Evolutionary conservation across 1,140 invertebrate genomes (phyloP).

Genomic region (Meloidogyne floridensis): DNA sequence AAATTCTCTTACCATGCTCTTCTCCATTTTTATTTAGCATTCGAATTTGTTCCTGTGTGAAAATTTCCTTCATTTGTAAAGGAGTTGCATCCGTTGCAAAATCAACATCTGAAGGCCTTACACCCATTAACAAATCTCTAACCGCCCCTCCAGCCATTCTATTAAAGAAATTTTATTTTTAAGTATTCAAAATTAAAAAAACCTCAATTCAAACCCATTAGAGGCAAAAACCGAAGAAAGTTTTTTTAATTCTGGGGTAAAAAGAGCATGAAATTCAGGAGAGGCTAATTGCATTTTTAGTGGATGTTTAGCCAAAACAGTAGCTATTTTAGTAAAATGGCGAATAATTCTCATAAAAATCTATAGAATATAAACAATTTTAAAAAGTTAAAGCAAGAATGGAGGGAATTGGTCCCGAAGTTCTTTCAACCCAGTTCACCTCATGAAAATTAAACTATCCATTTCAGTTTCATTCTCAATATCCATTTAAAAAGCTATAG

Average conservation of each 20-base stretch:
- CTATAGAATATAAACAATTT: not conserved
- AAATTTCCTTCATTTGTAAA: constrained; percentile 92
- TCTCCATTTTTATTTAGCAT: constrained; percentile 92
- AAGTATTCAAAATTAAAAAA: constrained; percentile 22
- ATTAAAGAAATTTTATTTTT: constrained; percentile 65
- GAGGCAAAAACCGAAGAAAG: constrained; percentile 78
- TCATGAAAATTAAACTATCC: no score
- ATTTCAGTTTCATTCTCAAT: no score
- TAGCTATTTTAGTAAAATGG: not conserved
- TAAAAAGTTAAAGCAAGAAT: not conserved
- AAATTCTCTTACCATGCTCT: constrained; percentile 78
- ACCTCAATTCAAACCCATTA: constrained; percentile 73
- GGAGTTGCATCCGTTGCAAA: constrained; percentile 97
- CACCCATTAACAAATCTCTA: constrained; percentile 86
- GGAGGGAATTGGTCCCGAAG: not conserved
- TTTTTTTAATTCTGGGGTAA: constrained; percentile 77
- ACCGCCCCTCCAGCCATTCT: constrained; percentile 91
- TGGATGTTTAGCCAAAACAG: not conserved
- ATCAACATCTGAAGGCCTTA: constrained; percentile 86
- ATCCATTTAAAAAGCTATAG: no score
- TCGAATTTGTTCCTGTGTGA: constrained; percentile 79
- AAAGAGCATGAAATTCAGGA: constrained; percentile 75
- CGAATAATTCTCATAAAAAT: constrained; percentile 1
- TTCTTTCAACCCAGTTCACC: no score
- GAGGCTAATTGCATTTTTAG: constrained; percentile 40